Conservation (phyloP, 2,113 vertebrate species). For the Odontophorus gujanensis region DNA sequence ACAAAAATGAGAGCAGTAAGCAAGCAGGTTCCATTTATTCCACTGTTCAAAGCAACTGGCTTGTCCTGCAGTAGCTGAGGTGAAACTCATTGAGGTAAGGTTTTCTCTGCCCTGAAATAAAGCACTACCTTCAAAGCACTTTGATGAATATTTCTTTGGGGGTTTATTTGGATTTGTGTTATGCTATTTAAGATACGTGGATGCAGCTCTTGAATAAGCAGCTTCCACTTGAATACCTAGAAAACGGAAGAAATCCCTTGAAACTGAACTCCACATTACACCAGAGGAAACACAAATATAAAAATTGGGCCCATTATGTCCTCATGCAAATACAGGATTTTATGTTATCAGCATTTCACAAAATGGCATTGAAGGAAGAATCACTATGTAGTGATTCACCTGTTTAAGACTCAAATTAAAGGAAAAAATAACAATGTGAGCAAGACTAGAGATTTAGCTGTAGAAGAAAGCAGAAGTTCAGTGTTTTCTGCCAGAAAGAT, state of each 20-base stretch:
- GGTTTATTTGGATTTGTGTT: not conserved
- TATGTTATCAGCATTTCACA: not conserved
- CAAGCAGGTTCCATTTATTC: not conserved
- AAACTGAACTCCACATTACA: not conserved
- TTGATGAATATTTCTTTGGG: not conserved
- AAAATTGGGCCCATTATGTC: not conserved
- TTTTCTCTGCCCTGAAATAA: not conserved
- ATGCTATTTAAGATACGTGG: not conserved
- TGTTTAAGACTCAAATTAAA: not conserved
- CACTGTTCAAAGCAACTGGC: not conserved
- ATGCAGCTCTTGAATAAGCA: not conserved
- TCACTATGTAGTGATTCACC: not conserved
- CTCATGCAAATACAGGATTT: not conserved
- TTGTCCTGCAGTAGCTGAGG: too few relatives aligned
- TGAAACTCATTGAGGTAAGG: not conserved
- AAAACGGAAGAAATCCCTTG: not conserved
- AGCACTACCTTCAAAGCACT: not conserved
- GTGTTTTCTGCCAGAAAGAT: not conserved
- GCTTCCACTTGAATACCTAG: not conserved
- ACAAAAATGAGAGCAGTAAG: not conserved
- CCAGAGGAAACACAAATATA: not conserved
- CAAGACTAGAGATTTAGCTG: not conserved
- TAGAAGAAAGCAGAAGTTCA: not conserved
- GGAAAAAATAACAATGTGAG: not conserved
- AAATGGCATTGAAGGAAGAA: not conserved